Conservation (phyloP, 2,797 vertebrate genomes). For the Sorex maritimensis region DNA sequence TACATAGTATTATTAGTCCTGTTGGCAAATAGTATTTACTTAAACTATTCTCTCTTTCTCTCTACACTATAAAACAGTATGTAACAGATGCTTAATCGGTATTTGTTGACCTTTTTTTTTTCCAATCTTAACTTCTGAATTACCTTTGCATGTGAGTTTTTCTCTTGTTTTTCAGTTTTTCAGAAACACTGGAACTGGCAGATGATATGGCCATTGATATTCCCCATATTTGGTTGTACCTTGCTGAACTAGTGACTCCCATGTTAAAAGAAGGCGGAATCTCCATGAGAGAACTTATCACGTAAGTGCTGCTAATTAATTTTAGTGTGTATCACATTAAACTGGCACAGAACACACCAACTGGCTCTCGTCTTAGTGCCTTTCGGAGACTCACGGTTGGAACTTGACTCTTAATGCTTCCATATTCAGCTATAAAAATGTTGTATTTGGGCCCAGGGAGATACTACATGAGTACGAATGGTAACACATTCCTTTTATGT, state of each 20-base stretch:
- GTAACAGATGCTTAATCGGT: background rate
- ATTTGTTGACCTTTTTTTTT: slow-evolving; percentile 3
- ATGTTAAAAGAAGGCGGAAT: slow-evolving; percentile 97
- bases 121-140: slow-evolving; percentile 69
- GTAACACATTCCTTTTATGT: too few species aligned
- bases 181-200: slow-evolving; percentile 96
- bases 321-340: fast-evolving
- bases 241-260: slow-evolving; percentile 97
- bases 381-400: background rate
- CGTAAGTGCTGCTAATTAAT: slow-evolving; percentile 89
- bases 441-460: background rate
- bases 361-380: background rate
- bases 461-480: too few species aligned
- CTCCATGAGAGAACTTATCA: slow-evolving; percentile 97
- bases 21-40: background rate
- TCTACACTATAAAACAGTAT: background rate
- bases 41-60: background rate
- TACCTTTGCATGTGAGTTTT: slow-evolving; percentile 51
- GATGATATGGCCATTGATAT: slow-evolving; percentile 99
- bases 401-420: background rate
- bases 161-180: slow-evolving; percentile 89
- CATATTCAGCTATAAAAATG: background rate
- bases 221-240: slow-evolving; percentile 98
- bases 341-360: background rate
- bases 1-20: background rate